phyloP scores from a whole-genome alignment of 2,797 vertebrate genomes.

The Pangasius mekongensis region DNA sequence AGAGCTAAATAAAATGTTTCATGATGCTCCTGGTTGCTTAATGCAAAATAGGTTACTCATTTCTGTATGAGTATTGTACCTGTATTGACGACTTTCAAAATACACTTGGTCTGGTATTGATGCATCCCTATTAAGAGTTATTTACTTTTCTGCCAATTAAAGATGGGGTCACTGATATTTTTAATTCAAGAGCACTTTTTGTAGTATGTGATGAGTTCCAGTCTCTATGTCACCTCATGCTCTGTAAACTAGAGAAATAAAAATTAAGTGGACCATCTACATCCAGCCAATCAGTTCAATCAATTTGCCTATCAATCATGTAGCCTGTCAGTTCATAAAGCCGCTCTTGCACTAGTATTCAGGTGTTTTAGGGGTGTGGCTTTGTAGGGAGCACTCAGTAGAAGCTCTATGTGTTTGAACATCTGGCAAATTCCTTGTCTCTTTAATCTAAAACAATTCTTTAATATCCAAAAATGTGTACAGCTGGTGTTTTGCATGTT shows the following conservation, averaged over 20 bases:
- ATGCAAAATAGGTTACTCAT: background rate
- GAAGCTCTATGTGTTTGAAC: background rate
- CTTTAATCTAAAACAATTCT: background rate
- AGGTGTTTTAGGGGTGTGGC: background rate
- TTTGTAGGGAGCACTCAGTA: background rate
- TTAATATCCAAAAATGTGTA: background rate
- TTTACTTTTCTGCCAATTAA: background rate
- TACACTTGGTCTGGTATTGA: background rate
- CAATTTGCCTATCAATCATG: background rate
- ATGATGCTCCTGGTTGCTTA: background rate
- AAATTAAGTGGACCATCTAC: background rate
- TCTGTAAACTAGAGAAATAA: background rate
- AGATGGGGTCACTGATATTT: background rate
- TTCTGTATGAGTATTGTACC: background rate
- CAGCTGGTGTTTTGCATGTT: slow-evolving; percentile 23
- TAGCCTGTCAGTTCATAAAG: too few species aligned
- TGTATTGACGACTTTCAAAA: background rate
- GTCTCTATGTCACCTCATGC: background rate
- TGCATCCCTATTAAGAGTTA: background rate
- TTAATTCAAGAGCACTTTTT: background rate
- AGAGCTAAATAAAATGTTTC: background rate
- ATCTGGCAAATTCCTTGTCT: background rate
- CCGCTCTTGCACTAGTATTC: background rate
- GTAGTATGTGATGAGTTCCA: background rate
- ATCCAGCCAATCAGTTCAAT: background rate